Conservation (phyloP, 2,797 vertebrate genomes). For the Fistularia tabacaria region DNA sequence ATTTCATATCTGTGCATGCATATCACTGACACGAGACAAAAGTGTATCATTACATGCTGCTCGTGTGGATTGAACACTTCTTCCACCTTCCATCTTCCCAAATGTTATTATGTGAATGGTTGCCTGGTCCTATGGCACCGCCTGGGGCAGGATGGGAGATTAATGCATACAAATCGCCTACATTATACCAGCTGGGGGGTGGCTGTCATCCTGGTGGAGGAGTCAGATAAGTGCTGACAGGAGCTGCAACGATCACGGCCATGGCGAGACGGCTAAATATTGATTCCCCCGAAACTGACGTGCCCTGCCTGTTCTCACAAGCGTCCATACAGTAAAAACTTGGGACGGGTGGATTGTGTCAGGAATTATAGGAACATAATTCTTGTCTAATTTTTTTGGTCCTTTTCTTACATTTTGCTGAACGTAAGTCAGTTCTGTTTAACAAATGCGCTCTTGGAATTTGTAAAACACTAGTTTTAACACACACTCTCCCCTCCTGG, state of each 20-base stretch:
- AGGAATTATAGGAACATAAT: no score
- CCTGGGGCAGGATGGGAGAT: conserved; percentile 17
- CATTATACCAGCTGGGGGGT: conserved; percentile 9
- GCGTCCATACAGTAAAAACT: neutral
- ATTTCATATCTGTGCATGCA: no score
- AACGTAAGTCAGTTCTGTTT: no score
- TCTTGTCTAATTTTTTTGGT: no score
- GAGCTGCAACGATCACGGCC: neutral
- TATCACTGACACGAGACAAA: no score
- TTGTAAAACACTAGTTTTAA: no score
- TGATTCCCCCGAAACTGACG: conserved; percentile 9
- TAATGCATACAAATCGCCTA: conserved; percentile 25
- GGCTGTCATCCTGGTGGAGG: conserved; percentile 5
- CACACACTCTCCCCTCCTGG: no score
- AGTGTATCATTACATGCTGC: no score
- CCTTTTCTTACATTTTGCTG: no score
- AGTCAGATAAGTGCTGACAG: conserved; percentile 22
- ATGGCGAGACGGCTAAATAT: conserved; percentile 11
- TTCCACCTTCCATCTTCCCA: neutral
- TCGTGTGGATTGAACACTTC: no score
- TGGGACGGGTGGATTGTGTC: no score
- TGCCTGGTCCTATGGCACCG: conserved; percentile 4
- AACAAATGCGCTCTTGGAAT: no score
- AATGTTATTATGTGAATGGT: conserved; percentile 1
- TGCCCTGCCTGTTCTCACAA: neutral